Base-by-base conservation (phyloP, 2,888 invertebrate species). In the Carpatolechia fugitivella region DNA sequence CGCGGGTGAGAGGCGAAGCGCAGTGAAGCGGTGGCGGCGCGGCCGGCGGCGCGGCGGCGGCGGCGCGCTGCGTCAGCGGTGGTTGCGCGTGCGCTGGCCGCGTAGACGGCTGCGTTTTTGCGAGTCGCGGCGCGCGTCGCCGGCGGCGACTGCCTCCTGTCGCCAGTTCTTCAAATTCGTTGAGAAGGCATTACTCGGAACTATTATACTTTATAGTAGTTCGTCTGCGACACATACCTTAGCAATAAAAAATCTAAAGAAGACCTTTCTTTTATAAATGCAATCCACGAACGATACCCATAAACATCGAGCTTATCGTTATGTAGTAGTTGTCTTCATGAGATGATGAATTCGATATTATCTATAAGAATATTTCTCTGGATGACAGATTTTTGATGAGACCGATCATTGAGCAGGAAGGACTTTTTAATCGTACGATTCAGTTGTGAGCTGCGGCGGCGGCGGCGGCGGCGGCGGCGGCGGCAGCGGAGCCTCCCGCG, bases 51-150 rank as follows among this genome's bases (percentile, higher is more conserved):
- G 59, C 44, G 55, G 48, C 49, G 35, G 56, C 47, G 56, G 52
- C 50, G 31, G 52, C 16, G 18, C n/a, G n/a, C 18, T 7, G 60
- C 36, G 57, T 56, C 38, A 51, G 48, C 46, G 46, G 50, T 35
- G 20, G 13, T 6, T 31, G 64, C 67, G 65, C 67, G 63, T 65
- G 64, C 64, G 66, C 65, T 72, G 72, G 74, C 78, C 63, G 65
- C 72, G 71, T 79, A 82, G 82, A 80, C 86, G 67, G 73, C 70
- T 74, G 64, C 67, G 85, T 89, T 88, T 87, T 88, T 88, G 87
- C 71, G 68, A 81, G 84, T 80, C 82, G 78, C 79, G 86, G 74
- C 82, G 81, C 79, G 78, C 83, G 81, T 24, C 70, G 64, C 70
- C 70, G 76, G 63, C 60, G 67, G 60, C 53, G 60, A 51, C 66